Base-by-base conservation (phyloP, 2,113 vertebrate genomes). In the Leptobrachium leishanense region DNA sequence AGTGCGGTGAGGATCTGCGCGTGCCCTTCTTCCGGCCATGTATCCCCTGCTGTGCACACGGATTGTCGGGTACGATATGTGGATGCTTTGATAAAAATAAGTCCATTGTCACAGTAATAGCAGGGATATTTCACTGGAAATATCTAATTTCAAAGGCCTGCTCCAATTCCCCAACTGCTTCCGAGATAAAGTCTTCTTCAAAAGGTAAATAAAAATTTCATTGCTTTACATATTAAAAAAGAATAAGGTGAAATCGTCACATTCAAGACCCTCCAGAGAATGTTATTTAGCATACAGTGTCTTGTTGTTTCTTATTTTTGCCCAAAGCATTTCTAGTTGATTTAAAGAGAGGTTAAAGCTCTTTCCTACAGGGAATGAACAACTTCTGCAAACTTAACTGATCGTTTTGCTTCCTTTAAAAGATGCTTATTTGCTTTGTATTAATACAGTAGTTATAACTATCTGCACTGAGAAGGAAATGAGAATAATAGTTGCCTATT, bases 51-150 rank as follows among this genome's bases (percentile, higher is more conserved):
- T 0, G 72, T 57, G 87, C 89, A 82, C 80, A 80, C 50, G 84
- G 79, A 76, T 62, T 85, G 87, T 87, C 88, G 82, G 43, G 84
- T 62, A 79, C 86, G 81, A 86, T 90, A 88, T 83, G 83, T 77
- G 81, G 83, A 83, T 69, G 81, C 89, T 92, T 93, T 93, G 89
- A 90, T 92, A 87, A 86, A 75, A 84, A 54, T 54, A 64, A 84
- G 63, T 87, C 83, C 77, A 86, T 80, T 90, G 90, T 90, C 87
- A 86, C 85, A 81, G 86, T 84, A 83, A 84, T 88, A 90, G 88
- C 87, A 82, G 86, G 87, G 85, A 90, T 85, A 66, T 89, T 90
- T 82, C 85, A 84, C 69, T 9, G 82, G 76, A 85, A 89, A 87
- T 80, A 43, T 89, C 77, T 63, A 9, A 82, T 90, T 86, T 86